These are phyloP conservation scores for Salvelinus namaycush DNA, from an alignment of 2,113 vertebrate species.

Conservation along the genomic window DNA sequence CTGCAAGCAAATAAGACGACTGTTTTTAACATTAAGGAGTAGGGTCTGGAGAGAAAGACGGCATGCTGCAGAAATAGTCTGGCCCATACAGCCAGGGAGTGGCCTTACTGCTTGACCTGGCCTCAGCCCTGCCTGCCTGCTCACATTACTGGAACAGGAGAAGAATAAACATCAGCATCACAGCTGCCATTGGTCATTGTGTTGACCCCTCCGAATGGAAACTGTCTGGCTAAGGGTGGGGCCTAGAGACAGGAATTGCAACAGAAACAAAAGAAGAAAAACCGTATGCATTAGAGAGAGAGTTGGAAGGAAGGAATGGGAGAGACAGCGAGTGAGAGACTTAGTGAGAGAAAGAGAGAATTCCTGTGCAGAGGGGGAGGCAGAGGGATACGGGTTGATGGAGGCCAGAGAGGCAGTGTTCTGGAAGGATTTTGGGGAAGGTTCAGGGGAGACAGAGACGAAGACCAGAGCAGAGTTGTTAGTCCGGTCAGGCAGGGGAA, in stretches of 20 bases:
- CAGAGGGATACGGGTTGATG: constrained; percentile 55
- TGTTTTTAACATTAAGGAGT: constrained; percentile 71
- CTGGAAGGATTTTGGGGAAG: constrained; percentile 22
- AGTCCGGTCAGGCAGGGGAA: constrained; percentile 3
- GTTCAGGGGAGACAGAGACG: constrained; percentile 38
- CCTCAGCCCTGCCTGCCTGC: constrained; percentile 18
- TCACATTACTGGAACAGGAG: constrained; percentile 69
- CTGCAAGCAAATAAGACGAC: constrained; percentile 25
- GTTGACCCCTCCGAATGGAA: constrained; percentile 70
- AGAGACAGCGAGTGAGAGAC: not conserved
- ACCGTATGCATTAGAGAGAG: not conserved
- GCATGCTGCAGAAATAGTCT: constrained; percentile 42
- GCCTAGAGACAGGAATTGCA: constrained; percentile 58
- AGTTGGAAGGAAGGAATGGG: not conserved
- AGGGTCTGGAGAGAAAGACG: constrained; percentile 50
- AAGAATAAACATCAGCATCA: constrained; percentile 61
- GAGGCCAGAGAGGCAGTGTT: constrained; percentile 27
- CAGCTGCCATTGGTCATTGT: constrained; percentile 64
- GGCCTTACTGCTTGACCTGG: constrained; percentile 20
- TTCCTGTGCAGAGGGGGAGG: constrained; percentile 52
- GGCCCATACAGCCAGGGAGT: constrained; percentile 46
- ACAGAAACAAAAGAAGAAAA: constrained; percentile 52
- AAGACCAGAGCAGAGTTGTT: constrained; percentile 40
- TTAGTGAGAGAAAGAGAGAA: not conserved
- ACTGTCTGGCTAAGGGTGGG: constrained; percentile 65